These are phyloP conservation scores for Psittacula derbiana DNA, from an alignment of 2,797 vertebrate species.

Conservation along the genomic window DNA sequence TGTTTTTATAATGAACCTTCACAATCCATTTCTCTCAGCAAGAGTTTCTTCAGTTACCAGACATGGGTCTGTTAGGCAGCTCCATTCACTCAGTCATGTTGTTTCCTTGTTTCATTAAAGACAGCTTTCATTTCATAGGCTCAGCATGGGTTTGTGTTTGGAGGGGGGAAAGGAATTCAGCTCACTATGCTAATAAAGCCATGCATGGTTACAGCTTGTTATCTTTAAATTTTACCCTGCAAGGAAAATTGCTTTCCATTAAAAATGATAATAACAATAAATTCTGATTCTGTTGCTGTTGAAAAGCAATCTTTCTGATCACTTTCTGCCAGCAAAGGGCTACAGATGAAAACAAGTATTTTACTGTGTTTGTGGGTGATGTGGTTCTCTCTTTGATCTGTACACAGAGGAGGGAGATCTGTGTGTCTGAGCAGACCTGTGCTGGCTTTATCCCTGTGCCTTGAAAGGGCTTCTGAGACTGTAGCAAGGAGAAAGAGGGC, in stretches of 20 bases:
- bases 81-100: slow-evolving; percentile 10
- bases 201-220: background rate
- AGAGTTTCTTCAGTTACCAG: slow-evolving; percentile 20
- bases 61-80: background rate
- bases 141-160: slow-evolving; percentile 23
- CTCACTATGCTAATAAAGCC: background rate
- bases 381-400: background rate
- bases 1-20: slow-evolving; percentile 13
- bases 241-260: slow-evolving; percentile 42
- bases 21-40: slow-evolving; percentile 41
- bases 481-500: background rate
- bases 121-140: slow-evolving; percentile 44
- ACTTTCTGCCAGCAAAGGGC: background rate
- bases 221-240: slow-evolving; percentile 24
- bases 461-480: background rate
- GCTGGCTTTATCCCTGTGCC: background rate
- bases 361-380: background rate
- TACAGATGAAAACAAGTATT: background rate
- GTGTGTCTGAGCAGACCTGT: rapidly evolving
- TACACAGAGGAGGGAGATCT: background rate
- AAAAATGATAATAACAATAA: background rate
- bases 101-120: slow-evolving; percentile 48
- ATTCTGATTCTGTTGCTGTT: background rate
- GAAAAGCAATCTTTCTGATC: background rate
- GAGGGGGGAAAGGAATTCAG: background rate